Base-by-base conservation (phyloP, 2,113 vertebrate genomes). In the Sterrhoptilus dennistouni region DNA sequence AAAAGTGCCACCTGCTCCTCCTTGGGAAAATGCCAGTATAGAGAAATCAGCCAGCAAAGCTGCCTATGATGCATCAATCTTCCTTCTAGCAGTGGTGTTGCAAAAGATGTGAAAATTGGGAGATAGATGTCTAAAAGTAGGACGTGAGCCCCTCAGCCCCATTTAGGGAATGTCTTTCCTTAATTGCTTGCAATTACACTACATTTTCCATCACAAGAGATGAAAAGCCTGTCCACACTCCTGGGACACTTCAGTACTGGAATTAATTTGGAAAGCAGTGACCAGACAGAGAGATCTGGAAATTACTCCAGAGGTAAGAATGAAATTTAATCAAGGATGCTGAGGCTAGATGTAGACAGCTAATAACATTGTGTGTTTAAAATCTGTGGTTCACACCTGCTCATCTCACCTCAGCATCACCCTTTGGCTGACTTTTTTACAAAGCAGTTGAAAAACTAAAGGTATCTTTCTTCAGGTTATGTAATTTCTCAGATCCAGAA, bases 1-100 rank as follows among this genome's bases (percentile, higher is more conserved):
- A 91, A 44, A 93, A 77, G 50, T 88, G 87, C 75, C 94, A 96
- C 94, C 94, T 96, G 87, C 78, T 96, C 38, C 47, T 86, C 45
- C 79, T 76, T 95, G 91, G 82, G 74, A 91, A 93, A 91, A 77
- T 83, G 91, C 83, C 93, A 91, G 31, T 1, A 6, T 5, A 52
- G 52, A 66, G 40, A 28, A 64, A 90, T 47, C 23, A 21, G 60
- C 65, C 69, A 92, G 89, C 36, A 75, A 75, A 90, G 17, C 80
- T 83, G 70, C 44, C 52, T 82, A 50, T 71, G 72, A 88, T 54
- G 56, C 69, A 76, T 91, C 90, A 65, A 42, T 91, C 54, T 93
- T 93, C 29, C 61, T 53, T 61, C 18, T 12, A 61, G 59, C 4
- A 2, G 68, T 4, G 3, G 40, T 74, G 53, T 72, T 6, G 4